Percentiles rank a stretch among this genome's conserved stretches.
These are phyloP conservation scores for Elanus axillaris DNA, from an alignment of 2,113 vertebrate genomes.

Conservation along the genomic window DNA sequence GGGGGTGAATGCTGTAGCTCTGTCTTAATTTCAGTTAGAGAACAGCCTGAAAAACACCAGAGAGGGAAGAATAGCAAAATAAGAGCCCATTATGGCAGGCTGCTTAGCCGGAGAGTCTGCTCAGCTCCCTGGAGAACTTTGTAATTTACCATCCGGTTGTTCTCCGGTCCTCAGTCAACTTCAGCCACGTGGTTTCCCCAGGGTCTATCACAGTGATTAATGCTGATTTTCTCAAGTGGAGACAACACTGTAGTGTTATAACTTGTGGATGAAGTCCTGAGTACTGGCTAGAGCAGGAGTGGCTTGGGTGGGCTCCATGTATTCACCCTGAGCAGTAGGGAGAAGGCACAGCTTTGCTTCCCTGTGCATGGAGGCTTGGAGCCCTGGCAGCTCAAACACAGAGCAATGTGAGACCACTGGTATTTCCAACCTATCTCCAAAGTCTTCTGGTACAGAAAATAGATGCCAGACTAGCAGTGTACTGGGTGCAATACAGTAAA, in stretches of 20 bases:
- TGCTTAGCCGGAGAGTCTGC: not conserved
- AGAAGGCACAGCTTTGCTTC: not conserved
- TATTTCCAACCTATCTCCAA: not conserved
- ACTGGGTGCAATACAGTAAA: not conserved
- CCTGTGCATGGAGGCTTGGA: not conserved
- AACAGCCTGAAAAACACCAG: not conserved
- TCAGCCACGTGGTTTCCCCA: not conserved
- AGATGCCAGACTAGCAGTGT: not conserved
- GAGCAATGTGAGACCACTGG: not conserved
- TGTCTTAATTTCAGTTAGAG: not conserved
- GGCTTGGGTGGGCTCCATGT: not conserved
- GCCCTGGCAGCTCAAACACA: not conserved
- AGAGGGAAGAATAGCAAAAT: not conserved
- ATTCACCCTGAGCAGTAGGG: rapidly evolving
- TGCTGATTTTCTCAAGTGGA: not conserved
- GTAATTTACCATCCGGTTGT: not conserved
- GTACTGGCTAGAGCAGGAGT: not conserved
- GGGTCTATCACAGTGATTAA: not conserved
- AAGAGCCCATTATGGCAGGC: not conserved
- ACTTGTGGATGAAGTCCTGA: not conserved
- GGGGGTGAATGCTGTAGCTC: not conserved
- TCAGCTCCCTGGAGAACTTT: not conserved
- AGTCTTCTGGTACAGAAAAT: not conserved
- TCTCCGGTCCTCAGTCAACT: not conserved
- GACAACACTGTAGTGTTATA: not conserved